Percentiles rank a stretch among this genome's conserved stretches.
These are phyloP conservation scores for Larimichthys crocea DNA, from an alignment of 2,113 vertebrate species.

Conservation along the genomic window DNA sequence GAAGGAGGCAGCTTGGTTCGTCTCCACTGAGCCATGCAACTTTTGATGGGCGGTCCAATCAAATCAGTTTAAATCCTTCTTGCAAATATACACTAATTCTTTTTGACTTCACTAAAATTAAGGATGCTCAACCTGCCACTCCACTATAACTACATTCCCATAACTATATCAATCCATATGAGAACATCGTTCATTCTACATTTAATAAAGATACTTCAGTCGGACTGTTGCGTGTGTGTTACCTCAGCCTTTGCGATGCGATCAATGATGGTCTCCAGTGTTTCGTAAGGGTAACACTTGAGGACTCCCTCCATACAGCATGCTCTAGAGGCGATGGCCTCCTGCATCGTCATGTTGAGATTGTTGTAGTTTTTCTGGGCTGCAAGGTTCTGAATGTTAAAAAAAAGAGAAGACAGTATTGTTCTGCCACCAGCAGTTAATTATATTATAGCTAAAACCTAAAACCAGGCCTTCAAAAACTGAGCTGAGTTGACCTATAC, in stretches of 20 bases:
- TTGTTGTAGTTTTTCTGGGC: constrained; percentile 96
- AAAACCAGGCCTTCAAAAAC: too few relatives aligned
- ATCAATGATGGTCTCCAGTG: constrained; percentile 91
- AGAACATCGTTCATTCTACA: neutral
- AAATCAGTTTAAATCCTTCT: too few relatives aligned
- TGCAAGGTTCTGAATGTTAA: constrained; percentile 86
- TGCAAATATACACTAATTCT: too few relatives aligned
- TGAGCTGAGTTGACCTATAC: too few relatives aligned
- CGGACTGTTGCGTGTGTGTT: neutral
- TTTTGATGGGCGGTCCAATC: too few relatives aligned
- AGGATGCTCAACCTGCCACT: neutral
- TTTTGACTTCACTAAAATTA: neutral
- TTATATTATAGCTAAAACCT: too few relatives aligned
- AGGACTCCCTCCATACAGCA: constrained; percentile 92
- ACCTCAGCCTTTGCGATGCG: constrained; percentile 94
- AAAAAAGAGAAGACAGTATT: neutral
- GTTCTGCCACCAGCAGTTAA: too few relatives aligned
- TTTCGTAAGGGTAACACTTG: constrained; percentile 93
- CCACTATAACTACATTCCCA: neutral
- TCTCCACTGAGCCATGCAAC: too few relatives aligned
- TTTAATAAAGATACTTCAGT: neutral
- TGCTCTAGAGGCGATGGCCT: constrained; percentile 85
- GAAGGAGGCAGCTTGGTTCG: too few relatives aligned
- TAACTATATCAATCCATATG: neutral
- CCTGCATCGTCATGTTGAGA: constrained; percentile 91